Evolutionary conservation across 2,113 vertebrate species (phyloP).

Genomic region (Naja naja): DNA sequence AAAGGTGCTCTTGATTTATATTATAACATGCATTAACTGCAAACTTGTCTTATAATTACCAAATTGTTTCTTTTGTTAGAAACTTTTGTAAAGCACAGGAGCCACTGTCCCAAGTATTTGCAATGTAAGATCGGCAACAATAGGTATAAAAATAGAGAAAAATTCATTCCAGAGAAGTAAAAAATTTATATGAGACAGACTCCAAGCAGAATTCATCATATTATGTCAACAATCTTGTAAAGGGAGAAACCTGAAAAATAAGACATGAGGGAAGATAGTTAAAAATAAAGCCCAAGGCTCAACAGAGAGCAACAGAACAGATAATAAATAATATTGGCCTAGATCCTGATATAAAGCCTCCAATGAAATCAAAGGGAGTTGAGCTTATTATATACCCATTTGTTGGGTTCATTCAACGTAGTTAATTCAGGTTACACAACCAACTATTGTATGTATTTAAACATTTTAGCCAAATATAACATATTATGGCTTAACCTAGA

Average conservation of each 20-base stretch:
- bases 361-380: not conserved
- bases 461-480: not conserved
- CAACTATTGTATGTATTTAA: not conserved
- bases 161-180: not conserved
- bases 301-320: not conserved
- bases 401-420: not conserved
- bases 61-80: not conserved
- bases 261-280: not conserved
- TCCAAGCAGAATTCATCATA: not conserved
- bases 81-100: not conserved
- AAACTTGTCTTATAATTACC: not conserved
- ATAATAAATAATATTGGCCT: not conserved
- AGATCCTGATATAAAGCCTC: not conserved
- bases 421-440: not conserved
- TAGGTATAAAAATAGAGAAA: not conserved
- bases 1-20: not conserved
- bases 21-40: not conserved
- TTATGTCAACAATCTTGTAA: not conserved
- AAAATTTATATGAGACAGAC: not conserved
- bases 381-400: not conserved
- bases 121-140: not conserved
- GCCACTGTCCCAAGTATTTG: not conserved
- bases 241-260: not conserved
- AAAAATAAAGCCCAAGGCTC: not conserved
- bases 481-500: not conserved